Conservation (phyloP, 2,113 vertebrate genomes). For the Gasterosteus aculeatus region DNA sequence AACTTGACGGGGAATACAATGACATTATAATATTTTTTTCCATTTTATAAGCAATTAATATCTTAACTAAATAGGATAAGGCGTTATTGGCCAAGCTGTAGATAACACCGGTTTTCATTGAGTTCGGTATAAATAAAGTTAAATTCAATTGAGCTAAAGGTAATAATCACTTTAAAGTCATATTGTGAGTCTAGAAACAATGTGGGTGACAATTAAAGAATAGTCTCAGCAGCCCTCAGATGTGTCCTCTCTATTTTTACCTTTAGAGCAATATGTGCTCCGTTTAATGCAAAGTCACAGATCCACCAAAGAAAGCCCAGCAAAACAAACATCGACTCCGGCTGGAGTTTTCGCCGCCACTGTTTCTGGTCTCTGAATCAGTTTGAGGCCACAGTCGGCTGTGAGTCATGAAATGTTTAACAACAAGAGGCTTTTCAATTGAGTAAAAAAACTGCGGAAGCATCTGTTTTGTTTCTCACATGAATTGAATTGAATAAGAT, state of each 20-base stretch:
- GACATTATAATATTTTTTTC: too few relatives aligned
- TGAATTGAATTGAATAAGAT: background rate
- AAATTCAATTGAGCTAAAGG: background rate
- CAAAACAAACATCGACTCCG: constrained; percentile 21
- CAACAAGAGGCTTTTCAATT: constrained; percentile 12
- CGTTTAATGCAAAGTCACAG: constrained; percentile 33
- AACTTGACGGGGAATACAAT: too few relatives aligned
- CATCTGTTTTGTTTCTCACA: constrained; percentile 3
- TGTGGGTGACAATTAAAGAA: background rate
- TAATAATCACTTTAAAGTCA: background rate
- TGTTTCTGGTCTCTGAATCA: constrained; percentile 14
- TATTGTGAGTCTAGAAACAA: background rate
- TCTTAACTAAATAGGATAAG: background rate
- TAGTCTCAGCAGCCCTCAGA: background rate
- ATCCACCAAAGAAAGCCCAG: background rate
- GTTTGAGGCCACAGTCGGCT: constrained; percentile 20
- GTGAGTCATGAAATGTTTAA: constrained; percentile 15
- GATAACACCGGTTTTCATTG: background rate
- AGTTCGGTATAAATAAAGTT: background rate
- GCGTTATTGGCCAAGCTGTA: background rate
- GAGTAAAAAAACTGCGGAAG: constrained; percentile 4
- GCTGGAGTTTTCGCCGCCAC: constrained; percentile 10
- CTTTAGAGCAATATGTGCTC: constrained; percentile 8
- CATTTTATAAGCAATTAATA: background rate
- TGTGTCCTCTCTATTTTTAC: background rate